Evolutionary conservation across 2,113 vertebrate genomes (phyloP).

Genomic region (Gila orcuttii): DNA sequence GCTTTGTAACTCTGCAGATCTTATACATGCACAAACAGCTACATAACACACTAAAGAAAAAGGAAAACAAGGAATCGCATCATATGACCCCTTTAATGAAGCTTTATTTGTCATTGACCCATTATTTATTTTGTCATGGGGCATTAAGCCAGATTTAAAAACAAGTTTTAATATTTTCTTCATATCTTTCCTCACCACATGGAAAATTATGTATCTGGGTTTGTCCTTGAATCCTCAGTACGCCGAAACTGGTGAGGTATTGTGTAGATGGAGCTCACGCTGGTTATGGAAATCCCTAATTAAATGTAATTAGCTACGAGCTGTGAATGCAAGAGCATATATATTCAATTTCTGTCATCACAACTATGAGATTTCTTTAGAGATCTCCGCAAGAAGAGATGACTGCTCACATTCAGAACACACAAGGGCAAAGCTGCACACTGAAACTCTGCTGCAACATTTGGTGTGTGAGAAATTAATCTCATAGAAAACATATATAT

Average conservation of each 20-base stretch:
- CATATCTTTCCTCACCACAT: constrained; percentile 20
- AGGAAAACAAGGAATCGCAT: too few species aligned
- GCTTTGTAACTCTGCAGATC: too few species aligned
- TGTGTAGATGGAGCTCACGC: constrained; percentile 12
- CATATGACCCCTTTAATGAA: too few species aligned
- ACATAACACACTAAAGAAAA: too few species aligned
- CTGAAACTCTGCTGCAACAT: background rate
- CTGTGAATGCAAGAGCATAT: constrained; percentile 27
- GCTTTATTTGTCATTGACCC: too few species aligned
- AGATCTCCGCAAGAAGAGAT: background rate
- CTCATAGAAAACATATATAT: background rate
- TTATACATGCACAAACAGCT: too few species aligned
- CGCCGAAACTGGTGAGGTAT: background rate
- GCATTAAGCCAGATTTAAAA: constrained; percentile 21
- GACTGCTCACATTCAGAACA: background rate
- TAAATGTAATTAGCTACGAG: constrained; percentile 35
- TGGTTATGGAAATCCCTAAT: constrained; percentile 43
- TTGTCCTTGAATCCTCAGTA: background rate
- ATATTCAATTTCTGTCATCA: constrained; percentile 29
- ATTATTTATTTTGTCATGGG: background rate
- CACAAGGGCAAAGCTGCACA: background rate
- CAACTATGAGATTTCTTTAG: constrained; percentile 21
- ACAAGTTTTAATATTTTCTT: constrained; percentile 10
- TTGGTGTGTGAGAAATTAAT: background rate
- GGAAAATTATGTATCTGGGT: background rate